These are phyloP conservation scores for Pararge aegeria DNA, from an alignment of 1,140 invertebrate species.

Conservation along the genomic window DNA sequence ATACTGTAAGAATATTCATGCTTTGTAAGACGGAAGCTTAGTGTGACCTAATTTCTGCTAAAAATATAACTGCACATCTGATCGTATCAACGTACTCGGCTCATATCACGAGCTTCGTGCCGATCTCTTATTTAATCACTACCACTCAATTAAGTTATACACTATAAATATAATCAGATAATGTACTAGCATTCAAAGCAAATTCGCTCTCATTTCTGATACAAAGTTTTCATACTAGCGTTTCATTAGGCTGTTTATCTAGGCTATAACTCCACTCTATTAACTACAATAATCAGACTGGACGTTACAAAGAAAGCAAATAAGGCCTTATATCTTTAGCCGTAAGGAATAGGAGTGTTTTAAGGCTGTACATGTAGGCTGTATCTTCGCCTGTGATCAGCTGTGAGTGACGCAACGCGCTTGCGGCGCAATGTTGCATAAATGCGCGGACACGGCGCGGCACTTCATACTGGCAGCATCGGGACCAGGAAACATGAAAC, in stretches of 20 bases:
- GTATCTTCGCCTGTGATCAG: constrained; percentile 4
- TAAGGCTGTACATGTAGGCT: not conserved
- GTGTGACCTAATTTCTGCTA: no score
- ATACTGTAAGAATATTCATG: no score
- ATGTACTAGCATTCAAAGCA: not conserved
- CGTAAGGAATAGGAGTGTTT: not conserved
- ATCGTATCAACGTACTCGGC: no score
- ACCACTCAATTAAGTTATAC: no score
- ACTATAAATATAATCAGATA: no score
- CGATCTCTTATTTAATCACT: no score
- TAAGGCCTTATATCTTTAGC: not conserved
- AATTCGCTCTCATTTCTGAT: not conserved
- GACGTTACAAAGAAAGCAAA: not conserved
- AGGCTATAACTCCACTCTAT: not conserved
- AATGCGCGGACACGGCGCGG: not conserved
- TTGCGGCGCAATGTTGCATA: constrained; percentile 2
- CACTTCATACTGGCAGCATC: no score
- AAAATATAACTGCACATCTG: no score
- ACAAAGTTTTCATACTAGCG: no score
- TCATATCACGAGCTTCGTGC: no score
- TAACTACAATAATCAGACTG: not conserved
- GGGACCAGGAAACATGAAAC: no score
- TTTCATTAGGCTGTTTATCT: not conserved
- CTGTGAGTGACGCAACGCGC: constrained; percentile 19
- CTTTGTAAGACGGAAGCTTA: no score